phyloP scores from a whole-genome alignment of 2,888 invertebrate genomes.

The Gymnosoma rotundatum region DNA sequence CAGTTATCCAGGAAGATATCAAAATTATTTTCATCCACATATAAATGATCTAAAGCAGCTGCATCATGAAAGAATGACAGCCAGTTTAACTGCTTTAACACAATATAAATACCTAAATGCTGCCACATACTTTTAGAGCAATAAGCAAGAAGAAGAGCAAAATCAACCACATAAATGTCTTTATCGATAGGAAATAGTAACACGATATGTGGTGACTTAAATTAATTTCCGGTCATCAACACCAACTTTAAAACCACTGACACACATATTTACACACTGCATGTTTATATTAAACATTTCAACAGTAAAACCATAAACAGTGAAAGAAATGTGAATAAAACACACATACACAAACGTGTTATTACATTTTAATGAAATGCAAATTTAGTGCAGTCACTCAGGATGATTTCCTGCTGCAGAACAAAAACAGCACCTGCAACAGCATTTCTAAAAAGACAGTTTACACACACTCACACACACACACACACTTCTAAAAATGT shows the following conservation, averaged over 20 bases:
- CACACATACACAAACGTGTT: not conserved
- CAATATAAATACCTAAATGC: slow-evolving; percentile 19
- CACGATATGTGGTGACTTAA: slow-evolving; percentile 65
- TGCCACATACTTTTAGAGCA: not conserved
- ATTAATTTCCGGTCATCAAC: slow-evolving; percentile 68
- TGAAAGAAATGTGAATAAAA: not conserved
- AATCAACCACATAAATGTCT: slow-evolving; percentile 61
- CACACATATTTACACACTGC: not conserved
- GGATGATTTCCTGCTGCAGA: slow-evolving; percentile 14
- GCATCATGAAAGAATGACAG: not conserved
- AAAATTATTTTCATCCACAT: not conserved
- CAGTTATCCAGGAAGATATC: no score
- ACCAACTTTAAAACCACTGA: not conserved
- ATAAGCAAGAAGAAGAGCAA: not conserved
- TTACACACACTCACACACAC: not conserved
- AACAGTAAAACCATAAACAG: not conserved
- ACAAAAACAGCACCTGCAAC: not conserved
- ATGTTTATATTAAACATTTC: not conserved
- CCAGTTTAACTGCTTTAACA: slow-evolving; percentile 19
- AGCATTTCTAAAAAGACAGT: not conserved
- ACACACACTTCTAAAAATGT: not conserved
- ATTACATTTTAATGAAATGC: slow-evolving; percentile 10
- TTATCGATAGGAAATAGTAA: slow-evolving; percentile 51
- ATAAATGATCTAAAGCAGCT: slow-evolving; percentile 2
- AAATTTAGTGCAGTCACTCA: slow-evolving; percentile 43